Evolutionary conservation across 2,113 vertebrate species (phyloP).

Genomic region (Astur gentilis): DNA sequence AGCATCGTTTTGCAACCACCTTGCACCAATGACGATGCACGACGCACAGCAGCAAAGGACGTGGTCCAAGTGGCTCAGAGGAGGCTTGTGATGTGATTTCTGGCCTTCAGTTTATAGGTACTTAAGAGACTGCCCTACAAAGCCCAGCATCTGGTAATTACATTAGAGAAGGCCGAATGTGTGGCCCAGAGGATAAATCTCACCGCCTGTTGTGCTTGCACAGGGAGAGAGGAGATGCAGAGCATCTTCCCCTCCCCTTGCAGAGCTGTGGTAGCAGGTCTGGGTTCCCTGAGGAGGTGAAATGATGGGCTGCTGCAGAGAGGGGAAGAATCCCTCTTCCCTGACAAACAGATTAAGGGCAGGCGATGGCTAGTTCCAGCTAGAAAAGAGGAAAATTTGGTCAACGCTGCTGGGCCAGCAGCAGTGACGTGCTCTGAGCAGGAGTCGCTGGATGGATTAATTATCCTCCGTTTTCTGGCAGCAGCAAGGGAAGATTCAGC

Average conservation of each 20-base stretch:
- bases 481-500: background rate
- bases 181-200: background rate
- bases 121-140: background rate
- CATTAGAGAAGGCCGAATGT: background rate
- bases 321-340: background rate
- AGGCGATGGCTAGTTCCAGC: background rate
- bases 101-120: background rate
- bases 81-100: background rate
- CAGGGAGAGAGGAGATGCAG: background rate
- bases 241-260: background rate
- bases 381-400: background rate
- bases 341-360: background rate
- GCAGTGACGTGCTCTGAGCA: background rate
- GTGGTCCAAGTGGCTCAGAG: background rate
- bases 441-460: background rate
- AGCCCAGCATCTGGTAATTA: background rate
- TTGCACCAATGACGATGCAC: background rate
- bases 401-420: background rate
- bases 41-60: rapidly evolving
- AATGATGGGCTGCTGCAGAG: background rate
- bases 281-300: background rate
- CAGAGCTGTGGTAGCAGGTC: background rate
- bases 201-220: background rate
- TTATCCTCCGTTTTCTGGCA: background rate
- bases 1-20: background rate